phyloP scores from a whole-genome alignment of 30 jellyfish, hydroid and myxozoan genomes.

The Aurelia coerulea region DNA sequence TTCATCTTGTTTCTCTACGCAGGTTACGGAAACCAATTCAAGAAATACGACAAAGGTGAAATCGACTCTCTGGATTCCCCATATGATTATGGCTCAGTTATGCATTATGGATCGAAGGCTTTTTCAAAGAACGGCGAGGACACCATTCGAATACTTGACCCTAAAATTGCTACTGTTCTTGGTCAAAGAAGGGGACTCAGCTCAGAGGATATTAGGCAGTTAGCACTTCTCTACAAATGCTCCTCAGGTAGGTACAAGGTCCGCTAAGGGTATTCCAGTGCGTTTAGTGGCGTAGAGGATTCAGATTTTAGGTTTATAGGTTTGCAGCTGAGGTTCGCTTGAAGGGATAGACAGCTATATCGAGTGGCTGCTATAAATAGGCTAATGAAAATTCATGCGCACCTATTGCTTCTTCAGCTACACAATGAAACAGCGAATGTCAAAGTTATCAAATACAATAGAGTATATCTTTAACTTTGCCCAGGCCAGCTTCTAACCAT shows the following conservation, averaged over 20 bases:
- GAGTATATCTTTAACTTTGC: too few relatives aligned
- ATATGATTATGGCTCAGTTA: constrained; percentile 82
- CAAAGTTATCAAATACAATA: too few relatives aligned
- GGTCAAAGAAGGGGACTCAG: constrained; percentile 83
- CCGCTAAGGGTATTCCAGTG: neutral
- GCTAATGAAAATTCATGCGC: too few relatives aligned
- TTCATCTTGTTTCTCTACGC: too few relatives aligned
- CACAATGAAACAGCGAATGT: too few relatives aligned
- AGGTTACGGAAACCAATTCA: constrained; percentile 79
- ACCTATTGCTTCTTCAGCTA: too few relatives aligned
- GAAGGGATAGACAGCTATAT: too few relatives aligned
- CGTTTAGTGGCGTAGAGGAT: neutral
- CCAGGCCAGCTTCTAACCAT: too few relatives aligned
- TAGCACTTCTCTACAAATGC: constrained; percentile 78
- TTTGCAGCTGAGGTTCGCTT: neutral
- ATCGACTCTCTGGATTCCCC: constrained; percentile 81
- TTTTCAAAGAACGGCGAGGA: constrained; percentile 76
- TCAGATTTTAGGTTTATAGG: neutral
- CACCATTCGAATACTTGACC: constrained; percentile 60
- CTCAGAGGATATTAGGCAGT: constrained; percentile 61
- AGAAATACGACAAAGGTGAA: constrained; percentile 75
- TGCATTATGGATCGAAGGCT: constrained; percentile 90
- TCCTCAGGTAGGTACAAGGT: constrained; percentile 21
- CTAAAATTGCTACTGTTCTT: constrained; percentile 32
- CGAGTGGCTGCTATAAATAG: too few relatives aligned